Percentiles rank a stretch among this genome's conserved stretches.
phyloP scores from a whole-genome alignment of 2,797 vertebrate genomes.

The Sylvilagus floridanus region DNA sequence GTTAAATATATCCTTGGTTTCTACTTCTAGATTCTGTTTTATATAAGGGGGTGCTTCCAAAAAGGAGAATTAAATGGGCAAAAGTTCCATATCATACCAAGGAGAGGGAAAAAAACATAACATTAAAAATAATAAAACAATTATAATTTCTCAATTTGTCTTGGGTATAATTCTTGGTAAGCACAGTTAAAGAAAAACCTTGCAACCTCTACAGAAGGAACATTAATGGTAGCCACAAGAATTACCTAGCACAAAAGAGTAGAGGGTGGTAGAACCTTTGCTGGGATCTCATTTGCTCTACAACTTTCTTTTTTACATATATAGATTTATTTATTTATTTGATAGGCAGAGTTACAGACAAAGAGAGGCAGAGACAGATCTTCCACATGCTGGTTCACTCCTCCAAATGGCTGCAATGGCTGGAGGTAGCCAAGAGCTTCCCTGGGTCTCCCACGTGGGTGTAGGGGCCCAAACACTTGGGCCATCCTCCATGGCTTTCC shows the following conservation, averaged over 20 bases:
- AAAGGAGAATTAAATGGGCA: slow-evolving; percentile 23
- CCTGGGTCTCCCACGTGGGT: too few species aligned
- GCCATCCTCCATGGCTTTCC: too few species aligned
- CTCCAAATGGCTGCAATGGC: too few species aligned
- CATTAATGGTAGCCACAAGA: slow-evolving; percentile 27
- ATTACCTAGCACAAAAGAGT: slow-evolving; percentile 30
- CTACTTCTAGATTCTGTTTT: slow-evolving; percentile 39
- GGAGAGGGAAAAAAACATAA: slow-evolving; percentile 46
- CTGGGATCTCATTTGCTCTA: slow-evolving; percentile 27
- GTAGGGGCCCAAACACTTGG: too few species aligned
- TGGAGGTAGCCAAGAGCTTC: too few species aligned
- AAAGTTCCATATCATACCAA: slow-evolving; percentile 12
- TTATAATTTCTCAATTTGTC: too few species aligned
- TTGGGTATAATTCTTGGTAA: background rate
- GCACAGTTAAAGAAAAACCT: background rate
- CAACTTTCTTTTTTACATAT: background rate
- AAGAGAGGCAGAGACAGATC: too few species aligned
- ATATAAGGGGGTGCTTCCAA: background rate
- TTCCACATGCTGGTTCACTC: too few species aligned
- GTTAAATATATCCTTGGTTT: slow-evolving; percentile 37
- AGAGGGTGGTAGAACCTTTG: background rate
- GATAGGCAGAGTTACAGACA: too few species aligned
- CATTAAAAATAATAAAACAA: background rate
- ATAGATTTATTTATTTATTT: too few species aligned
- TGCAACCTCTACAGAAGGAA: slow-evolving; percentile 37